phyloP scores from a whole-genome alignment of 2,888 invertebrate species.

The Malthinus seriepunctatus region DNA sequence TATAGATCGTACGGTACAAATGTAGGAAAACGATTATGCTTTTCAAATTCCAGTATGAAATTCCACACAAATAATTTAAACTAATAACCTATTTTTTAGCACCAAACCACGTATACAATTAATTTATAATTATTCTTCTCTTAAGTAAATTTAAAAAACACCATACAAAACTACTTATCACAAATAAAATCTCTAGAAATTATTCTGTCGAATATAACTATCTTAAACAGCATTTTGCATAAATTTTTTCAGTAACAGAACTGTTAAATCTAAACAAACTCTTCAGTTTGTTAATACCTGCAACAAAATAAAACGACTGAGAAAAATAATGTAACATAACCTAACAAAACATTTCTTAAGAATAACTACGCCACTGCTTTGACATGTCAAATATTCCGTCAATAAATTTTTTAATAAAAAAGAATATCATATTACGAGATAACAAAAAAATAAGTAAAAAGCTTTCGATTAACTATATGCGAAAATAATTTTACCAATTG shows the following conservation, averaged over 20 bases:
- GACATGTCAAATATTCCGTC: slow-evolving; percentile 21
- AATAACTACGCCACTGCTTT: slow-evolving; percentile 17
- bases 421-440: background rate
- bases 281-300: slow-evolving; percentile 6
- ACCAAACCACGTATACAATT: slow-evolving; percentile 21
- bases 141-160: slow-evolving; percentile 8
- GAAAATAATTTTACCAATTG: background rate
- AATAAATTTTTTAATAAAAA: slow-evolving; percentile 10
- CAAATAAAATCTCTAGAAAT: slow-evolving; percentile 15
- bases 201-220: slow-evolving; percentile 12
- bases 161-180: slow-evolving; percentile 16
- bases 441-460: slow-evolving; percentile 5
- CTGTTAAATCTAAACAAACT: slow-evolving; percentile 10
- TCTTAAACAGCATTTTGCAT: slow-evolving; percentile 17
- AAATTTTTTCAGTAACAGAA: background rate
- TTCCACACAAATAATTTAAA: background rate
- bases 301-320: slow-evolving; percentile 1
- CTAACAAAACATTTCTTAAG: background rate
- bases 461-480: background rate
- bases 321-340: background rate
- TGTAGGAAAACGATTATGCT: slow-evolving; percentile 42
- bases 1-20: slow-evolving; percentile 42
- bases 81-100: slow-evolving; percentile 10
- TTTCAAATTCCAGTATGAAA: slow-evolving; percentile 48
- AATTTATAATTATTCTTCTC: slow-evolving; percentile 16